Conservation (phyloP, 2,113 vertebrate genomes). For the Petrocephalus zakoni region DNA sequence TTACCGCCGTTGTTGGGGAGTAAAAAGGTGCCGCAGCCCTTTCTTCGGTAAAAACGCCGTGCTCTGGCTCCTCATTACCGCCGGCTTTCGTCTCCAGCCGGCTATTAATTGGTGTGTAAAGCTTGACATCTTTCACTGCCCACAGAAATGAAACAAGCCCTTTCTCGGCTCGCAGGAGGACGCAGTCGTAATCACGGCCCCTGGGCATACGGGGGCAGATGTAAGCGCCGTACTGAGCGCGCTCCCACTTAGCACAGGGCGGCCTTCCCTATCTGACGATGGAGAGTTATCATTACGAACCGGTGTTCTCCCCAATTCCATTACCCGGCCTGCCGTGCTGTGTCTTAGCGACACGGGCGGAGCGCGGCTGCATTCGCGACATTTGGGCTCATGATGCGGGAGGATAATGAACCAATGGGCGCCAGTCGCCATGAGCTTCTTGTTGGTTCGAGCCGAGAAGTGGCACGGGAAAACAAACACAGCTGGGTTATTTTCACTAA, state of each 20-base stretch:
- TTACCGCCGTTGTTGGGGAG: background rate
- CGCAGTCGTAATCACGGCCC: background rate
- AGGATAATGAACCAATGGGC: constrained; percentile 2
- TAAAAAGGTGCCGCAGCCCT: background rate
- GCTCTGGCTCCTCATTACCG: background rate
- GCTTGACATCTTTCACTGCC: constrained; percentile 20
- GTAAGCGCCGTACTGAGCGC: constrained; percentile 25
- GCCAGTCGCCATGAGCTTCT: constrained; percentile 26
- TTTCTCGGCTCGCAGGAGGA: background rate
- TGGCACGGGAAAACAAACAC: background rate
- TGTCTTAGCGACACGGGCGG: background rate
- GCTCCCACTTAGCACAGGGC: constrained; percentile 18
- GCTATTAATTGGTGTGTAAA: constrained; percentile 28
- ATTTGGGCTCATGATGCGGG: background rate
- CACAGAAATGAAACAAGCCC: background rate
- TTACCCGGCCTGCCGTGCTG: background rate
- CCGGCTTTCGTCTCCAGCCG: constrained; percentile 2
- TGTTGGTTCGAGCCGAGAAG: constrained; percentile 18
- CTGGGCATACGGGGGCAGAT: constrained; percentile 25
- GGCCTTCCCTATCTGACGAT: constrained; percentile 2
- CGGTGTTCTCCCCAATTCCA: background rate
- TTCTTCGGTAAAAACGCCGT: background rate
- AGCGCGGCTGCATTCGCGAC: background rate
- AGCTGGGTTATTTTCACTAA: constrained; percentile 6
- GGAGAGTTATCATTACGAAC: constrained; percentile 14